Evolutionary conservation across 2,888 invertebrate species (phyloP), one percentile per base, ranked within the genome.

Genomic region (Eupithecia centaureata): DNA sequence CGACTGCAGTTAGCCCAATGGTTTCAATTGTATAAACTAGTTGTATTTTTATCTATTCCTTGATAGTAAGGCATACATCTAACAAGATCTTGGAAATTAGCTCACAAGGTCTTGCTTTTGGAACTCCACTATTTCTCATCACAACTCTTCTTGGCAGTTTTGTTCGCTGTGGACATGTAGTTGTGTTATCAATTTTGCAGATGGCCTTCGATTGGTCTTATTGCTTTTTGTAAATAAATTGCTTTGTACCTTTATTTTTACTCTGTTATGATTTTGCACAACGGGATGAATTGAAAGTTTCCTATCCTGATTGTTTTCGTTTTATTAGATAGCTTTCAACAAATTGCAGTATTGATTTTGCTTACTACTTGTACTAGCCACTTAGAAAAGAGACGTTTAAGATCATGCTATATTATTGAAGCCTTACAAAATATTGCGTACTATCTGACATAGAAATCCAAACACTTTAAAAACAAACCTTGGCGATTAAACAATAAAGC

Each of bases 401-500:
- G n/a, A 5, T n/a, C 35, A 1, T 1, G 18, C 18, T 10, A 18
- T 0, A 18, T 15, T 42, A 5, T 2, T 42, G 10, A 18, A 18
- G 10, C 8, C 10, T 4, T 8, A 18, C 42, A 18, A 38, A 38
- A 7, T n/a, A 38, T n/a, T 1, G 1, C 5, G 15, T 5, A 1
- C 15, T 38, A n/a, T n/a, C n/a, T n/a, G n/a, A n/a, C n/a, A n/a
- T n/a, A n/a, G n/a, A n/a, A n/a, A n/a, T n/a, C n/a, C 47, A 47
- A 12, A 22, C 47, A 22, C 47, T 27, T 27, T 51, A 7, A 47
- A 60, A 62, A 58, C 47, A 27, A 61, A 42, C 28, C 15, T 33
- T 60, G 30, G 54, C 58, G 35, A 56, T 61, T 59, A 61, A 64
- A 67, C 63, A 60, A 58, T 60, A 52, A 56, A 61, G 57, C 60